Base-by-base conservation (phyloP, 2,888 invertebrate genomes). In the Xestobium rufovillosum region DNA sequence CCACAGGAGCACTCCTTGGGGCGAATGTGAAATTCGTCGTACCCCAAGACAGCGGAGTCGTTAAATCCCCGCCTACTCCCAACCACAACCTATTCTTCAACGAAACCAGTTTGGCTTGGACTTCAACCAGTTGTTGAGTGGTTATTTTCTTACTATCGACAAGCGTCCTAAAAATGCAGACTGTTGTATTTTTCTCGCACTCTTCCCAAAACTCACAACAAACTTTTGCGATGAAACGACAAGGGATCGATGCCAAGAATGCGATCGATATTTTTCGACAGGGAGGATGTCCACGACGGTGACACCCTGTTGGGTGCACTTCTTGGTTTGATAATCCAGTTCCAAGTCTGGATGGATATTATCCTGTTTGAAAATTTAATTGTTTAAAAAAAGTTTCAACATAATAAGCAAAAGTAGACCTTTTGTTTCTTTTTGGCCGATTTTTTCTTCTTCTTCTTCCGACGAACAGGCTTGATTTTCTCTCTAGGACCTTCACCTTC, bases 41-140 rank as follows among this genome's bases (percentile, higher is more conserved):
- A 4, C 78, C 79, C 82, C 82, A 83, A 1, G 80, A 78, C 13
- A 83, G 49, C 1, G 83, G 80, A 31, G 63, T 54, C 31, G 52
- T 58, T 1, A 48, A 37, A 30, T 65, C 60, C 9, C 51, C 65
- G 4, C 56, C 59, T 16, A 56, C 49, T 3, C 83, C 83, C 2
- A 78, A 79, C 86, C 86, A 86, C 30, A 85, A 71, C 63, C 80
- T 80, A 58, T 78, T 80, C 55, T 78, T 80, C 15, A 85, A 57
- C 1, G 80, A 72, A 41, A 71, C 71, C 3, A 85, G 60, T 57
- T 80, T 82, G 4, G 81, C 73, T 62, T 82, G 79, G 28, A 80
- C 68, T 53, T 80, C 78, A 31, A 72, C 63, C 16, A 75, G 65
- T 52, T 76, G 74, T 37, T 59, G 57, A 41, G 61, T 39, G 38